Percentiles rank a stretch among this genome's conserved stretches.
Evolutionary conservation across 2,888 invertebrate genomes (phyloP).

Genomic region (Conistra vaccinii): DNA sequence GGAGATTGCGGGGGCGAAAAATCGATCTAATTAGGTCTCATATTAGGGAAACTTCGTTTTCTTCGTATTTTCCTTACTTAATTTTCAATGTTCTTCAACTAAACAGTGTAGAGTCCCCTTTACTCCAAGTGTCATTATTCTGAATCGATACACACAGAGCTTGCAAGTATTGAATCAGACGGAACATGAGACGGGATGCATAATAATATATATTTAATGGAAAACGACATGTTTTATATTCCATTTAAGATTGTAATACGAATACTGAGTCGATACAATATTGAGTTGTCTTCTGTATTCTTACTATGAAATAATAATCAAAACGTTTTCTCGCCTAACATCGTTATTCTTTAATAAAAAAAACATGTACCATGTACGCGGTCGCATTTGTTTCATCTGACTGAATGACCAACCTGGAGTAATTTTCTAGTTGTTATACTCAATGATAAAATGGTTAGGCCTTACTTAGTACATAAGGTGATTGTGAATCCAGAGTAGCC

Average conservation of each 20-base stretch:
- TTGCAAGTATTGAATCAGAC: conserved; percentile 43
- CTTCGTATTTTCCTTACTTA: too few relatives aligned
- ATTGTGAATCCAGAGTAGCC: too few relatives aligned
- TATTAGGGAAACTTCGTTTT: too few relatives aligned
- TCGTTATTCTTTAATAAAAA: too few relatives aligned
- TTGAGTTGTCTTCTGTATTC: neutral
- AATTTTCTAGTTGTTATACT: neutral
- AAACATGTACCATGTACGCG: neutral
- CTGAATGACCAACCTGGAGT: neutral
- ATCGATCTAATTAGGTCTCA: too few relatives aligned
- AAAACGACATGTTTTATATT: conserved; percentile 21
- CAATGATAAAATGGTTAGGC: too few relatives aligned
- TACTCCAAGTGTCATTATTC: conserved; percentile 50
- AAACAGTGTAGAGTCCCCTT: conserved; percentile 21
- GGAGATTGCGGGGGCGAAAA: too few relatives aligned
- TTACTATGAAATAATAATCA: neutral
- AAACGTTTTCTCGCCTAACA: neutral
- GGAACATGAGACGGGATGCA: conserved; percentile 39
- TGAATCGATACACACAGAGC: conserved; percentile 55
- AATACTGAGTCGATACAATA: neutral
- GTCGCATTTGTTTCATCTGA: neutral
- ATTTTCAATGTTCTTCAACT: too few relatives aligned
- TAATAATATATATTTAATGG: conserved; percentile 42
- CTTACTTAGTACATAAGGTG: too few relatives aligned
- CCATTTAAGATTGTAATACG: neutral